Evolutionary conservation across 2,113 vertebrate genomes (phyloP), one percentile per base, ranked within the genome.

Genomic region (Periophthalmodon schlosseri): DNA sequence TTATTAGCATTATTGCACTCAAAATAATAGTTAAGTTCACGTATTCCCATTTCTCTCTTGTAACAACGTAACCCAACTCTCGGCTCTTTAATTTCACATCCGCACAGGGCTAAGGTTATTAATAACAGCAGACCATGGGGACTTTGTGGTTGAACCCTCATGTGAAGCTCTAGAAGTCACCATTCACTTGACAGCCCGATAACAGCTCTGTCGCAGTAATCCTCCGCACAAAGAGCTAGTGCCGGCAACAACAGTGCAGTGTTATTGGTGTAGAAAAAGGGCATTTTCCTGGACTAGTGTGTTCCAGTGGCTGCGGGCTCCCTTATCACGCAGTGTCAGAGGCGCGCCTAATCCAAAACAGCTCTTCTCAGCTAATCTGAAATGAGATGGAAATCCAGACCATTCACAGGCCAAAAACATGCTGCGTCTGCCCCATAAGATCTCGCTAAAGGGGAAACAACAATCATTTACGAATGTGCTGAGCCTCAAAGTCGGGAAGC

Each of bases 321-420:
- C 87, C 89, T 92, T 92, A 93, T 93, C 92, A 77, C 84, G 69
- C 76, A 68, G 78, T 80, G 85, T 92, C 89, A 90, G 88, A 82
- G 82, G 87, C 85, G 80, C 78, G 75, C 73, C 81, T 88, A 91
- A 91, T 92, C 90, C 87, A 84, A 89, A 86, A 84, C 86, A 89
- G 86, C 86, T 89, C 71, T 82, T 86, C 86, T 85, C 83, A 76
- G 80, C 87, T 88, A 93, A 92, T 92, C 91, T 91, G 76, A 91
- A 92, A 92, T 91, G 91, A 90, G 87, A 93, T 91, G 88, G 88
- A 94, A 92, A 92, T 93, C 85, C 86, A 79, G 77, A 81, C 71
- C 79, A 86, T 85, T 81, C 87, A 81, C 77, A 77, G 77, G 82
- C 79, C 80, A 88, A 78, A 84, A 84, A 89, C 68, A 82, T 47